These are phyloP conservation scores for Caenorhabditis imperialis DNA, from an alignment of 2,888 invertebrate genomes.

Conservation along the genomic window DNA sequence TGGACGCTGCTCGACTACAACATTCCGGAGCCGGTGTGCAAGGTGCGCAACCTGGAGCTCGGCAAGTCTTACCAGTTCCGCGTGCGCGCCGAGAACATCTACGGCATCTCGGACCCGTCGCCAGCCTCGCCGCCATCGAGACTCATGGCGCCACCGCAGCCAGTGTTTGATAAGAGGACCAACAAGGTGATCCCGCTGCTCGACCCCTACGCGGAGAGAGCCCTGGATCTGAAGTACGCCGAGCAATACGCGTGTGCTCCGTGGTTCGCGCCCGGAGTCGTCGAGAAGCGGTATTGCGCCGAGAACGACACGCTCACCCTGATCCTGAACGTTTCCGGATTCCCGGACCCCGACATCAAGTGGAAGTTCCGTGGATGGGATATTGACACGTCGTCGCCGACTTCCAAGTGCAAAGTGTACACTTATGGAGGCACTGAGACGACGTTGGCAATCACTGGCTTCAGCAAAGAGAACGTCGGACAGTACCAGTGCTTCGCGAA, in stretches of 20 bases:
- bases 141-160: constrained; percentile 78
- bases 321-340: constrained; percentile 95
- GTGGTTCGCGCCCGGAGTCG: constrained; percentile 84
- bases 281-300: constrained; percentile 87
- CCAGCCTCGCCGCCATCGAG: constrained; percentile 84
- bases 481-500: constrained; percentile 93
- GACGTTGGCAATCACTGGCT: constrained; percentile 79
- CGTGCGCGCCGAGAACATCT: constrained; percentile 94
- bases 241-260: constrained; percentile 79
- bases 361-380: constrained; percentile 73
- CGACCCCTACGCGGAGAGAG: constrained; percentile 77
- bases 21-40: constrained; percentile 90
- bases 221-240: constrained; percentile 73
- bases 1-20: constrained; percentile 84
- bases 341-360: constrained; percentile 91
- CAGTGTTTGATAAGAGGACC: constrained; percentile 76
- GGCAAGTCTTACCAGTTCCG: constrained; percentile 95
- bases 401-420: constrained; percentile 70
- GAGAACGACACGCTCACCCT: constrained; percentile 91
- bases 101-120: constrained; percentile 95
- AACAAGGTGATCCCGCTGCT: constrained; percentile 77
- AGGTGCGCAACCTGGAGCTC: constrained; percentile 90
- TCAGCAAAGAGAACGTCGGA: constrained; percentile 86
- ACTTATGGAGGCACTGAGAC: constrained; percentile 76
- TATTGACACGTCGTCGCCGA: constrained; percentile 73